phyloP scores from a whole-genome alignment of 2,113 vertebrate genomes.

The Cyanoderma ruficeps region DNA sequence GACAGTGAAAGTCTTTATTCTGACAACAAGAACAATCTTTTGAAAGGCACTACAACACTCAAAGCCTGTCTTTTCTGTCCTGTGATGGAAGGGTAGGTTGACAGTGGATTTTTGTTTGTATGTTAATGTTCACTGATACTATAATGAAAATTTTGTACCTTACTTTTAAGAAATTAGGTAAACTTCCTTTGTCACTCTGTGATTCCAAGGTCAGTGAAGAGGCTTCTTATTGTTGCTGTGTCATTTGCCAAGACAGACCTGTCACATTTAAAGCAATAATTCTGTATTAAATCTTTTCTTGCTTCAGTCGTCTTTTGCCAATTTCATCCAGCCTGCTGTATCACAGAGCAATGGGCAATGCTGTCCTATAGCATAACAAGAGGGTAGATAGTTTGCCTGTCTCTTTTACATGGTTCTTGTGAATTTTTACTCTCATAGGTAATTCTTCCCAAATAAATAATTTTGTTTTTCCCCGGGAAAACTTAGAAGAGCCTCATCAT shows the following conservation, averaged over 20 bases:
- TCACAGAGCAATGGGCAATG: neutral
- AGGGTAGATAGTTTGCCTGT: neutral
- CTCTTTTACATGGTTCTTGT: neutral
- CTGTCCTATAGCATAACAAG: neutral
- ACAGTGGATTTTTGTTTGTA: neutral
- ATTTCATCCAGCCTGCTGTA: neutral
- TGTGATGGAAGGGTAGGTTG: conserved; percentile 78
- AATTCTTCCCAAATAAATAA: neutral
- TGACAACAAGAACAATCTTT: conserved; percentile 64
- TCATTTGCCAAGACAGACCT: neutral
- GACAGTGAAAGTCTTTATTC: conserved; percentile 65
- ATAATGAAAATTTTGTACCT: neutral
- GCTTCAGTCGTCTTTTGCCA: neutral
- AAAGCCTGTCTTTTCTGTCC: conserved; percentile 80
- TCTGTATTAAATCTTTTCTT: neutral
- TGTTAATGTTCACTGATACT: neutral
- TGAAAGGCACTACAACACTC: conserved; percentile 70
- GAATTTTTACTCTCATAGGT: neutral
- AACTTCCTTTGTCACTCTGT: neutral
- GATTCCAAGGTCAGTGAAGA: neutral
- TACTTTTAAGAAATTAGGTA: neutral
- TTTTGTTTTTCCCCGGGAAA: neutral
- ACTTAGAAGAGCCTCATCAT: neutral
- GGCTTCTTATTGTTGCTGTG: neutral
- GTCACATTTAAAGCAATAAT: neutral